Evolutionary conservation across 2,797 vertebrate genomes (phyloP).

Genomic region (Silurus lanzhouensis): DNA sequence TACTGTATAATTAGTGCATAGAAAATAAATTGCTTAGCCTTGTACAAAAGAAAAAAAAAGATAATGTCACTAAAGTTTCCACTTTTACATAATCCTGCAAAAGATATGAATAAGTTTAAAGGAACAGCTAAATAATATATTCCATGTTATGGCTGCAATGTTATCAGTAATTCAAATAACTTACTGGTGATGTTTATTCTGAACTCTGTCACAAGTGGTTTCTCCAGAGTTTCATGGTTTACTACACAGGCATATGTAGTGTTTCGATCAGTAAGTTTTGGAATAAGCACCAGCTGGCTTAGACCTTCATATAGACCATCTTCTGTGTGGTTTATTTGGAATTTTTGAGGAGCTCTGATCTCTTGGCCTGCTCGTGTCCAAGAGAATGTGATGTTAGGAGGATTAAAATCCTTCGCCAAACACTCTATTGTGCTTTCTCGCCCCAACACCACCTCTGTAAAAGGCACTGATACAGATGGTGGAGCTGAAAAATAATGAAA

Average conservation of each 20-base stretch:
- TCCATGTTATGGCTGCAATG: not conserved
- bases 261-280: conserved; percentile 68
- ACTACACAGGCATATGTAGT: conserved; percentile 72
- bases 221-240: conserved; percentile 59
- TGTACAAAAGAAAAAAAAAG: not conserved
- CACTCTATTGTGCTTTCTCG: conserved; percentile 66
- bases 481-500: conserved; percentile 51
- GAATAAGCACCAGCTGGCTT: conserved; percentile 65
- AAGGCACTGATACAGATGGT: conserved; percentile 63
- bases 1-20: not conserved
- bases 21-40: not conserved
- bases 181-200: conserved; percentile 70
- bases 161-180: conserved; percentile 45
- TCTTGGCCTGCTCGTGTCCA: conserved; percentile 69
- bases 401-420: conserved; percentile 69
- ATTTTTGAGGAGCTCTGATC: conserved; percentile 48
- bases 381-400: conserved; percentile 71
- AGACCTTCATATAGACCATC: conserved; percentile 66
- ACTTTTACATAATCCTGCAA: not conserved
- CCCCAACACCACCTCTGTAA: conserved; percentile 67
- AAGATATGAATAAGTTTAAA: not conserved
- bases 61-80: not conserved
- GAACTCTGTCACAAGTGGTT: conserved; percentile 62
- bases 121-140: not conserved
- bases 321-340: conserved; percentile 56